phyloP scores from a whole-genome alignment of 2,797 vertebrate species.

The Neoniphon sammara region DNA sequence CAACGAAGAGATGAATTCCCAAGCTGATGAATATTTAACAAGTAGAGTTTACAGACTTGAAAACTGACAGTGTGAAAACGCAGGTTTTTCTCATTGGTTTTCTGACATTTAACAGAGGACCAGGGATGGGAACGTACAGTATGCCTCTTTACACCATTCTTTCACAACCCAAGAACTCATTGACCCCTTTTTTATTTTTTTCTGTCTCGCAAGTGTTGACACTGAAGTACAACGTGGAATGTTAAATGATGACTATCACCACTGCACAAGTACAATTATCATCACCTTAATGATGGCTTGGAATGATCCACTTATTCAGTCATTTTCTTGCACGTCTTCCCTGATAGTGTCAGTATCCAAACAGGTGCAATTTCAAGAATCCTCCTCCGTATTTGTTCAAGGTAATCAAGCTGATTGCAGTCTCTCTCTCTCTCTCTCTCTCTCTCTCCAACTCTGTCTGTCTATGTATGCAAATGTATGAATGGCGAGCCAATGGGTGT shows the following conservation, averaged over 20 bases:
- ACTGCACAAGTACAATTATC: conserved; percentile 45
- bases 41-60: conserved; percentile 26
- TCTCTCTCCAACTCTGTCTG: neutral
- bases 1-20: conserved; percentile 20
- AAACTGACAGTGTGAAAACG: conserved; percentile 18
- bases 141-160: conserved; percentile 1
- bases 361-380: conserved; percentile 41
- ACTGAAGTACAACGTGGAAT: neutral
- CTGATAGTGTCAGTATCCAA: conserved; percentile 5
- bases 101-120: conserved; percentile 11
- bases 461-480: neutral
- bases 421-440: conserved; percentile 24
- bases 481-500: neutral
- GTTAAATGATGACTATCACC: conserved; percentile 36
- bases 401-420: conserved; percentile 62
- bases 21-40: conserved; percentile 52
- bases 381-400: conserved; percentile 18
- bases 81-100: conserved; percentile 12
- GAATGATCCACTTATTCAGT: conserved; percentile 11
- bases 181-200: neutral
- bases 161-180: conserved; percentile 15
- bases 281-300: conserved; percentile 51
- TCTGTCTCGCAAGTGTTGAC: neutral
- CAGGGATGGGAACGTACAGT: neutral
- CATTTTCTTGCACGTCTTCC: conserved; percentile 16